These are phyloP conservation scores for Kryptolebias ocellatus DNA, from an alignment of 2,797 vertebrate genomes.

Conservation along the genomic window DNA sequence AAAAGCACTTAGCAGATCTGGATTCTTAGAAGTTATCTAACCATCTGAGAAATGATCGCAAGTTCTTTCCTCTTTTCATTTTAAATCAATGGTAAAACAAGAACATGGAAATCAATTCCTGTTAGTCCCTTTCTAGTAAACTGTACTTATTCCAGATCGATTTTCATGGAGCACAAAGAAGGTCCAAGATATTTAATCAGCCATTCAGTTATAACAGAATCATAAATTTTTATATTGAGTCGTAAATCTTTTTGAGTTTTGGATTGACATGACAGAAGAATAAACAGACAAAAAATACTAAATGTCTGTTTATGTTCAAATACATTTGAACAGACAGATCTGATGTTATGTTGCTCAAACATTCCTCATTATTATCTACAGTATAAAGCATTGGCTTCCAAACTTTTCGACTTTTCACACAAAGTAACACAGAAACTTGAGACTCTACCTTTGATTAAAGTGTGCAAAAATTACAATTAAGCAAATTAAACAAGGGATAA, in stretches of 20 bases:
- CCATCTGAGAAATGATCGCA: not conserved
- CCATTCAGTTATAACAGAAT: not conserved
- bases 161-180: not conserved
- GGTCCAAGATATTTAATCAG: too few relatives aligned
- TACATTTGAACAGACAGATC: constrained; percentile 3
- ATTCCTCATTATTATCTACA: not conserved
- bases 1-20: not conserved
- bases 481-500: too few relatives aligned
- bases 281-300: not conserved
- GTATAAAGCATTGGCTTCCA: not conserved
- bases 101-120: not conserved
- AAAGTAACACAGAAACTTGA: too few relatives aligned
- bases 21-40: not conserved
- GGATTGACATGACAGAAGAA: not conserved
- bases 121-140: not conserved
- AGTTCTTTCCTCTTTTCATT: not conserved
- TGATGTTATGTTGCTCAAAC: not conserved
- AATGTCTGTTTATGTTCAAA: constrained; percentile 10
- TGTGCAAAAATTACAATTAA: too few relatives aligned
- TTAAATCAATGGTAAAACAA: not conserved
- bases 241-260: not conserved
- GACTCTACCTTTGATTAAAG: too few relatives aligned
- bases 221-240: not conserved
- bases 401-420: not conserved
- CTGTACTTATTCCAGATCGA: not conserved